Percentiles rank a stretch among this genome's conserved stretches.
Evolutionary conservation across 2,113 vertebrate species (phyloP).

Genomic region (Notechis scutatus): DNA sequence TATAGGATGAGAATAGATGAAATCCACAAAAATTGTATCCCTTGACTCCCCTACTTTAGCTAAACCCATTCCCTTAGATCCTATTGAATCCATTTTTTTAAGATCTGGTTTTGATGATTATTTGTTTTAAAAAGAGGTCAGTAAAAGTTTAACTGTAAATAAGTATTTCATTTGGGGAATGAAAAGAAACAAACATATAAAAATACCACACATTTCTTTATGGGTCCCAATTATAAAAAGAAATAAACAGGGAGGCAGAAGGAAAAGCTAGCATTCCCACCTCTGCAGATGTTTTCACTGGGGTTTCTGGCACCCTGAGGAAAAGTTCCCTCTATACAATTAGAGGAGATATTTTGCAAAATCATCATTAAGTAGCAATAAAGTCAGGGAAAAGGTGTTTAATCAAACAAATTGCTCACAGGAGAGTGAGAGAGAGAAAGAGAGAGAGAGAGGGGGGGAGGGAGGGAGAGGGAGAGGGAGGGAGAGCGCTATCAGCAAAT

Average conservation of each 20-base stretch:
- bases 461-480: constrained; percentile 5
- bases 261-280: constrained; percentile 6
- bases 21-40: not conserved
- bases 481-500: constrained; percentile 18
- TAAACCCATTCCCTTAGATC: not conserved
- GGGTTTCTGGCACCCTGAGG: not conserved
- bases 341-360: constrained; percentile 44
- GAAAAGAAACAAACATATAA: constrained; percentile 22
- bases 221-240: constrained; percentile 24
- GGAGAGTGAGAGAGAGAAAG: constrained; percentile 28
- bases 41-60: not conserved
- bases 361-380: constrained; percentile 48
- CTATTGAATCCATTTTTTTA: not conserved
- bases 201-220: constrained; percentile 31
- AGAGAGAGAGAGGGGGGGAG: constrained; percentile 29
- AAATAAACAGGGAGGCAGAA: constrained; percentile 30
- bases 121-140: not conserved
- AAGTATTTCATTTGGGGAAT: not conserved
- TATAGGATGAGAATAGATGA: not conserved
- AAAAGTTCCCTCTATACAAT: constrained; percentile 29
- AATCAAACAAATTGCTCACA: constrained; percentile 45
- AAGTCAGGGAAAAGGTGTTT: constrained; percentile 43
- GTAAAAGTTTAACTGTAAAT: not conserved
- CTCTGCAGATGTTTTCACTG: not conserved
- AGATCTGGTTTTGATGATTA: not conserved